Evolutionary conservation across 2,113 vertebrate species (phyloP).

Genomic region (Verasper variegatus): DNA sequence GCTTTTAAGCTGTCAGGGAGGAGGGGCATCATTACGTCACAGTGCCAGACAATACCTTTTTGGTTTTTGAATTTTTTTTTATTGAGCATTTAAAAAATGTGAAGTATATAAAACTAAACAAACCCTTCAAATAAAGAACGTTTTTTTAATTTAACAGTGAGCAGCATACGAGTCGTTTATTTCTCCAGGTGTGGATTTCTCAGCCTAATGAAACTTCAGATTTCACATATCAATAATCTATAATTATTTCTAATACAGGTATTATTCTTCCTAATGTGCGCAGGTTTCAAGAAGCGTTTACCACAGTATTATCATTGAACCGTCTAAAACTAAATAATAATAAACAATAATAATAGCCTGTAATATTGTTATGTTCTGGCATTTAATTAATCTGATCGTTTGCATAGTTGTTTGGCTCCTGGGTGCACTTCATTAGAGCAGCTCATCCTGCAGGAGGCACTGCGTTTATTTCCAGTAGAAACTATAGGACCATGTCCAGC

Average conservation of each 20-base stretch:
- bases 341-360: too few relatives aligned
- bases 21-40: slow-evolving; percentile 48
- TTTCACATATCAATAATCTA: too few relatives aligned
- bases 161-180: not conserved
- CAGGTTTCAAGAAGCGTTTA: not conserved
- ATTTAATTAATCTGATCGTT: not conserved
- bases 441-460: not conserved
- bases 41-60: slow-evolving; percentile 56
- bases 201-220: too few relatives aligned
- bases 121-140: not conserved
- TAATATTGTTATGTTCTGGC: too few relatives aligned
- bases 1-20: not conserved
- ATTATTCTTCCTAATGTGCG: too few relatives aligned
- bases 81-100: not conserved
- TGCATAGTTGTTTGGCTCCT: not conserved
- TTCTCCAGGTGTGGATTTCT: too few relatives aligned
- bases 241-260: not conserved
- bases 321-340: not conserved
- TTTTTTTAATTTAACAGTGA: not conserved
- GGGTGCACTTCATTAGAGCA: too few relatives aligned
- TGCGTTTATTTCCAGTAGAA: not conserved
- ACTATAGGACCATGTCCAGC: not conserved
- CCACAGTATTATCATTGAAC: not conserved
- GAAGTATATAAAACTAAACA: not conserved
- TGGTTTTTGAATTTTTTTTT: slow-evolving; percentile 57